A percentile compares a stretch with the other conserved stretches of the same genome.
phyloP scores from a whole-genome alignment of 2,113 vertebrate genomes.

The Puffinus mauretanicus region DNA sequence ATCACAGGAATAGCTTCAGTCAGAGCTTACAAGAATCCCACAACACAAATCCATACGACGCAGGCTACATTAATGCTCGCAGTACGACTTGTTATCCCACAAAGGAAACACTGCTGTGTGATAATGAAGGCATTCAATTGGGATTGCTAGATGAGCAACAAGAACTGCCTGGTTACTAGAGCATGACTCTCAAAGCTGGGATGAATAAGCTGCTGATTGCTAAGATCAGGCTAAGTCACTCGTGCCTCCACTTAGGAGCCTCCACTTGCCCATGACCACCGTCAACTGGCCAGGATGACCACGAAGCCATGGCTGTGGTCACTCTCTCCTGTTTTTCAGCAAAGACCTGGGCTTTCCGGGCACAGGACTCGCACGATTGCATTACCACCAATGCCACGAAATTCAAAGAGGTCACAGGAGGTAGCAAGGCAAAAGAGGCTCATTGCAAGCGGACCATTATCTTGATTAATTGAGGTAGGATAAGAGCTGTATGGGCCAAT shows the following conservation, averaged over 20 bases:
- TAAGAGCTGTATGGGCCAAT: not conserved
- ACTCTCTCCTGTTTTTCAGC: not conserved
- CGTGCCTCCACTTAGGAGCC: not conserved
- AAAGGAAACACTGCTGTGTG: conserved; percentile 45
- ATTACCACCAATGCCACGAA: fast-evolving
- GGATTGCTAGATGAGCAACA: conserved; percentile 45
- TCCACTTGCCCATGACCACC: not conserved
- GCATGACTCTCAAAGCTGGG: not conserved
- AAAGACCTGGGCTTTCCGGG: not conserved
- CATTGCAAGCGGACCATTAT: not conserved
- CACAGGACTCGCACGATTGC: fast-evolving
- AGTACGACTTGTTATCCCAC: conserved; percentile 43
- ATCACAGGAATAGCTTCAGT: conserved; percentile 30
- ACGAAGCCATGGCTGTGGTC: fast-evolving
- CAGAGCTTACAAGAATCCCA: conserved; percentile 14
- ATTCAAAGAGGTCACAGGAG: not conserved
- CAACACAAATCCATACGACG: not conserved
- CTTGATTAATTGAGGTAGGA: not conserved
- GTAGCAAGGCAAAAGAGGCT: not conserved
- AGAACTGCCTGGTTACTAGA: conserved; percentile 32
- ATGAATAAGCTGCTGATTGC: conserved; percentile 23
- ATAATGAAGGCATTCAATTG: conserved; percentile 44
- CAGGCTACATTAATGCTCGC: not conserved
- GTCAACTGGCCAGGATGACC: fast-evolving
- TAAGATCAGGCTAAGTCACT: not conserved